Evolutionary conservation across 2,888 invertebrate species (phyloP), one percentile per base, ranked within the genome.

Genomic region (Entomobrya proxima): DNA sequence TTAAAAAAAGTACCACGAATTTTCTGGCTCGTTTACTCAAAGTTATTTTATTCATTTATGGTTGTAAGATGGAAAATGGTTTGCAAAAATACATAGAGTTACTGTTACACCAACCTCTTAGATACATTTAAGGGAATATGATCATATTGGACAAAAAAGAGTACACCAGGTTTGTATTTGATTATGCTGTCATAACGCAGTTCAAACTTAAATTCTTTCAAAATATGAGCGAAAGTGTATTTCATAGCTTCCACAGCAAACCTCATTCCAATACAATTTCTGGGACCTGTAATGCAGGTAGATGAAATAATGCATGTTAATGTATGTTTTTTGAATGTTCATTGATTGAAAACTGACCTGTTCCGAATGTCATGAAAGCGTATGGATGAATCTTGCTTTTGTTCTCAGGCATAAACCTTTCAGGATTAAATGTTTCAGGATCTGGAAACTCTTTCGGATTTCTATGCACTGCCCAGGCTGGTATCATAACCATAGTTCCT

Each of bases 121-220:
- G 55, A 11, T 13, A 88, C 55, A 13, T 85, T 86, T 1, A 89
- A 50, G 21, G 84, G 83, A 24, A 88, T 55, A 30, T 87, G 87
- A n/a, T 88, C 80, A 55, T 88, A 89, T 75, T 86, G 85, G 1
- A 89, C 69, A 30, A 89, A 86, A 67, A 87, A 88, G 0, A 88
- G 32, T 0, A 87, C 85, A 0, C 88, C 89, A 6, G 87, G 85
- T 58, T 86, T 86, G 37, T 77, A 88, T 11, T 86, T 87, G 11
- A 88, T 77, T 24, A 74, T 55, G 2, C 81, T 87, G 37, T 88
- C 86, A 15, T 67, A 32, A 15, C 81, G 5, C 18, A 87, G 13
- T 35, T 87, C 77, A 72, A 88, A 80, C 27, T 37, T 24, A 47
- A 88, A 89, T n/a, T 88, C 79, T 76, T 61, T 79, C 11, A 88